Evolutionary conservation across 2,888 invertebrate genomes (phyloP), one percentile per base, ranked within the genome.

Genomic region (Pecten maximus): DNA sequence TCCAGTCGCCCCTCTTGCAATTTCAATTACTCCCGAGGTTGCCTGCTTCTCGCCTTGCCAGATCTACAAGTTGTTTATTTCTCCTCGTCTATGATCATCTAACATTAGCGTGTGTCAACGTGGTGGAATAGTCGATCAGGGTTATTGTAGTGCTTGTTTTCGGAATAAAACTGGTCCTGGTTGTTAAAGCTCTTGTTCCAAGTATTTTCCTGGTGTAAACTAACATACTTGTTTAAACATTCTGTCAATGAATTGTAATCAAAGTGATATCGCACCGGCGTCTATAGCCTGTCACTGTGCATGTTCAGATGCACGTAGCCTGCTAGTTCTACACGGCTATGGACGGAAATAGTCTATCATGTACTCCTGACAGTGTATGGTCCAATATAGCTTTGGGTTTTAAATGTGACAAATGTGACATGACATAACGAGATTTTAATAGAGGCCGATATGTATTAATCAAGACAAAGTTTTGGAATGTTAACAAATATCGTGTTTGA

Each of bases 1-100:
- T 74, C 74, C 74, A 74, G 74, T 74, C 28, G 35, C 35, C 74
- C 35, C 35, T 8, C 6, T 35, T 35, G 8, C 35, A 74, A 35
- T 35, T n/a, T 74, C 74, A 35, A 28, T 74, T 74, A 74, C 74
- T 28, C 3, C 23, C 0, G 74, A 74, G 44, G 74, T 74, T 74
- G 74, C 74, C 23, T 28, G 74, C 2, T 74, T 74, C 35, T 74
- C 74, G 28, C 23, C 74, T 74, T 35, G 74, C 74, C 74, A 74
- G 74, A 74, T 74, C 74, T 23, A 74, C 74, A 35, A 74, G 74
- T 74, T 74, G 74, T 74, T 74, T 74, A 74, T 74, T 74, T 74
- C 74, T 74, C 8, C 35, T 35, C 35, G 28, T 74, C 74, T 74
- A 23, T 74, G 74, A 74, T 28, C 74, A 74, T 74, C 74, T 74